Base-by-base conservation (phyloP, 2,888 invertebrate genomes). In the Drosophila pegasa region DNA sequence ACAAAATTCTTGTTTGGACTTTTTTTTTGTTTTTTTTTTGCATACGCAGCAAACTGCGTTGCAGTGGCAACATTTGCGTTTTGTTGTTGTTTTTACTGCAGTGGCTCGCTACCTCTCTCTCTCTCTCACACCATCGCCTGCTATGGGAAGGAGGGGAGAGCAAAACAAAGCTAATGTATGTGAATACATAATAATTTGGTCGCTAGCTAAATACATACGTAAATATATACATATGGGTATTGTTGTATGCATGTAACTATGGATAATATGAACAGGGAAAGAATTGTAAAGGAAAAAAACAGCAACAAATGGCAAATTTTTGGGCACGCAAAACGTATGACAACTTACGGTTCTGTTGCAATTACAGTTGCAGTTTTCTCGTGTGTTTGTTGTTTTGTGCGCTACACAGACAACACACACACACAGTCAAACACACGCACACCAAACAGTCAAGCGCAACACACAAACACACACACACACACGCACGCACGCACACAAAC, bases 331-430 rank as follows among this genome's bases (percentile, higher is more conserved):
- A 56, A 74, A 38, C 45, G 51, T 56, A 35, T 52, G 29, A 58
- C 50, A 66, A 75, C 75, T 75, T 77, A 75, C 75, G 77, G 43
- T 77, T 77, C 51, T 74, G 60, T 61, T 72, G 52, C 55, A 60
- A 59, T 74, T 71, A 52, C 52, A 68, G 63, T 51, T 51, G 50
- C 37, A 64, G 66, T 75, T 69, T 61, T 67, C 35, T 52, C 67
- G 38, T 73, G 55, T 71, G 45, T 69, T 72, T 71, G 38, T 70
- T 72, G 50, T 71, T 71, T 72, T 66, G 70, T 75, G 71, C 40
- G 57, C 25, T 54, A 48, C 43, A 57, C 54, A 55, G 14, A 18
- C 33, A 35, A 48, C 29, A 29, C 22, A 45, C 43, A 63, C 33
- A 35, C 43, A 27, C 25, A 60, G 35, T 57, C 40, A 31, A 29